These are phyloP conservation scores for Plebejus melissa DNA, from an alignment of 2,888 invertebrate species.

Conservation along the genomic window DNA sequence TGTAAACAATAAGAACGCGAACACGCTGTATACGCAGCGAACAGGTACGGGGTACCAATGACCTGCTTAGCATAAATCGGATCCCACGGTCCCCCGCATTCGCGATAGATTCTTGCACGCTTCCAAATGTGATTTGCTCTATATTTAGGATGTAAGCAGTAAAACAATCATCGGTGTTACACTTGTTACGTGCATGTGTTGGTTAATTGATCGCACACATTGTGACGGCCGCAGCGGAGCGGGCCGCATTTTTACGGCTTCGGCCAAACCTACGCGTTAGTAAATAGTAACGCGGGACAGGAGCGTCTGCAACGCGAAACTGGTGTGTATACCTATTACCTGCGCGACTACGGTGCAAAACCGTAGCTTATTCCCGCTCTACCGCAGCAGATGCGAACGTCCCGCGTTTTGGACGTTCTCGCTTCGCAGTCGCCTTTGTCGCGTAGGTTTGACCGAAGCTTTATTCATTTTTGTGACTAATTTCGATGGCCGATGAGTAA, in stretches of 20 bases:
- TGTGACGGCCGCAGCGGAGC: not conserved
- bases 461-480: not conserved
- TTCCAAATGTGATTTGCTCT: conserved; percentile 73
- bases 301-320: no score
- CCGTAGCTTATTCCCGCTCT: no score
- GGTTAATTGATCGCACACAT: conserved; percentile 19
- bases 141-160: conserved; percentile 74
- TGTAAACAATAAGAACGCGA: conserved; percentile 29
- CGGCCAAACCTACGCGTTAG: no score
- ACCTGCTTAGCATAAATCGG: conserved; percentile 74
- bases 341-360: no score
- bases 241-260: not conserved
- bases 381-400: no score
- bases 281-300: no score
- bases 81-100: conserved; percentile 67
- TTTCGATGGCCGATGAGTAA: not conserved
- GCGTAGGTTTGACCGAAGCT: no score
- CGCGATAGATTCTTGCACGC: conserved; percentile 78
- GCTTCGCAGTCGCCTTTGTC: no score
- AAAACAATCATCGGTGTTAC: conserved; percentile 69
- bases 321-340: no score
- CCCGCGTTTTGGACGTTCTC: no score
- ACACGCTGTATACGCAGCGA: conserved; percentile 56
- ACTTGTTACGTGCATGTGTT: conserved; percentile 52
- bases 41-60: conserved; percentile 74